Evolutionary conservation across 2,888 invertebrate genomes (phyloP).

Genomic region (Isotomurus palustris): DNA sequence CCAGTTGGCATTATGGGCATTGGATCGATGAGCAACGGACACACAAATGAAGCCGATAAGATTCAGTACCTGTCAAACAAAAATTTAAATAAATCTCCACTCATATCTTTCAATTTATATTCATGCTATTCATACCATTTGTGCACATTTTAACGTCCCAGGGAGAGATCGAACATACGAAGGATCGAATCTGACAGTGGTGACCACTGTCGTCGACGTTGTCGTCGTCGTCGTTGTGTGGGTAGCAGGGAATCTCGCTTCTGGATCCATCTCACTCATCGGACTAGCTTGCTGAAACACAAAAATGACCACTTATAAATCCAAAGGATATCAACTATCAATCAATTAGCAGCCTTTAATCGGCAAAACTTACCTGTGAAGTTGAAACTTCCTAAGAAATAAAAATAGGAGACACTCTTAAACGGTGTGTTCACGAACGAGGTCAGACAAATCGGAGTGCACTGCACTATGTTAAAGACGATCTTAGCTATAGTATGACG

Average conservation of each 20-base stretch:
- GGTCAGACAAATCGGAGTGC: no score
- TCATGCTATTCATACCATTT: conserved; percentile 61
- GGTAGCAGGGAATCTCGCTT: conserved; percentile 64
- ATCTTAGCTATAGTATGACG: no score
- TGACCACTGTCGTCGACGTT: conserved; percentile 54
- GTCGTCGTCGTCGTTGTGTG: conserved; percentile 71
- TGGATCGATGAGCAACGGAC: conserved; percentile 58
- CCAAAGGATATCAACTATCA: no score
- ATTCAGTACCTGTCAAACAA: conserved; percentile 59
- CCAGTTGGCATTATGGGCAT: conserved; percentile 62
- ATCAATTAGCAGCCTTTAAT: no score
- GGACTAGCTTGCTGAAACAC: no score
- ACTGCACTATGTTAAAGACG: no score
- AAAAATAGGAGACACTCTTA: no score
- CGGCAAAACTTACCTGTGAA: no score
- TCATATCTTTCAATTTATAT: background rate
- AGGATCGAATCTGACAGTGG: conserved; percentile 65
- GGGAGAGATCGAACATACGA: conserved; percentile 65
- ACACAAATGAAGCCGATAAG: conserved; percentile 77
- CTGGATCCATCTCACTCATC: conserved; percentile 39
- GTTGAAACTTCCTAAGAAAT: no score
- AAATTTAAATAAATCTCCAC: background rate
- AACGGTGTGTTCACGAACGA: no score
- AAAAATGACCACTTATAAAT: no score
- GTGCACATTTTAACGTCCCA: conserved; percentile 61